phyloP scores from a whole-genome alignment of 2,797 vertebrate species.

The Cephalopachus bancanus region DNA sequence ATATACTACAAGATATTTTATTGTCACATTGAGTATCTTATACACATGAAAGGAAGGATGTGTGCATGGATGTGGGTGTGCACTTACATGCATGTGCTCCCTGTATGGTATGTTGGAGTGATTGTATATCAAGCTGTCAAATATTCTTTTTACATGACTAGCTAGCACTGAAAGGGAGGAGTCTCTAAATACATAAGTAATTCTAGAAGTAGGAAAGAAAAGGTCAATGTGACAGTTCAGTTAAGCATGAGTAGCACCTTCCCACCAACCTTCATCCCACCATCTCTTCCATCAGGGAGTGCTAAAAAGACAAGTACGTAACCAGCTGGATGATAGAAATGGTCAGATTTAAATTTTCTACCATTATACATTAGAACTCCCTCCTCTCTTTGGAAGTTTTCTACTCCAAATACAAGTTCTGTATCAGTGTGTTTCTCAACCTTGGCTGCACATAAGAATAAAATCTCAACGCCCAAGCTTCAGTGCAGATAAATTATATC shows the following conservation, averaged over 20 bases:
- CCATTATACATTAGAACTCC: background rate
- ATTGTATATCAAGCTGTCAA: background rate
- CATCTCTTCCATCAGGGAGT: background rate
- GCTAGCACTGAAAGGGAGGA: background rate
- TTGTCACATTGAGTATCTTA: background rate
- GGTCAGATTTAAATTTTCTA: background rate
- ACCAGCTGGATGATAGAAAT: background rate
- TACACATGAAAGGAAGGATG: background rate
- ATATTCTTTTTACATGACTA: background rate
- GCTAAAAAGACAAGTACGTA: background rate
- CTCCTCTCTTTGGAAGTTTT: constrained; percentile 24
- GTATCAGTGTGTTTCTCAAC: background rate
- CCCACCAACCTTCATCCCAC: background rate
- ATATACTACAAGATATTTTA: background rate
- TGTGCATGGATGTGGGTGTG: background rate
- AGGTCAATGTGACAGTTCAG: background rate
- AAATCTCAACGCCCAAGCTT: background rate
- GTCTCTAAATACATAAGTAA: background rate
- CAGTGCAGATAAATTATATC: background rate
- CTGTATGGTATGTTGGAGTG: background rate
- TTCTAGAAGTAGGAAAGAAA: background rate
- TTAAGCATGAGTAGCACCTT: background rate
- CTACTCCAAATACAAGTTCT: background rate
- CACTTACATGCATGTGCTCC: background rate
- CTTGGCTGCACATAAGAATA: background rate